Conservation (phyloP, 2,888 invertebrate species). For the Lamproptera curius region DNA sequence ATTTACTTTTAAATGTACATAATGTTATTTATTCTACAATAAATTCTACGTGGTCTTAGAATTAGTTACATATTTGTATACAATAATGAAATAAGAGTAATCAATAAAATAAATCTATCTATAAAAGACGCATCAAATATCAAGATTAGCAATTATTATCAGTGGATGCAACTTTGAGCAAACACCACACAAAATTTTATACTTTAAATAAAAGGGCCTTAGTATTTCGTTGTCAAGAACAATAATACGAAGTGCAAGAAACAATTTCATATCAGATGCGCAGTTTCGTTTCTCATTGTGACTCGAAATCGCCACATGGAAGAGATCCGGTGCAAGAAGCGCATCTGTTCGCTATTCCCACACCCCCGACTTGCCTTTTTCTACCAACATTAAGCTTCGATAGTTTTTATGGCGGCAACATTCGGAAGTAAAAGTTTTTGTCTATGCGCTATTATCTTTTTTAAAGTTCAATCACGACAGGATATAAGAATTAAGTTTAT, state of each 20-base stretch:
- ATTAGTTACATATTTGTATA: too few species aligned
- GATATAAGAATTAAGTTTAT: too few species aligned
- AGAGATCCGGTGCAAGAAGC: slow-evolving; percentile 38
- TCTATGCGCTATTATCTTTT: slow-evolving; percentile 6
- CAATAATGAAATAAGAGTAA: too few species aligned
- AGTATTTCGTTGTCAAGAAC: background rate
- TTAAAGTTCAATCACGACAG: slow-evolving; percentile 3
- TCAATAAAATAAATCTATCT: too few species aligned
- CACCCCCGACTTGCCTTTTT: slow-evolving; percentile 41
- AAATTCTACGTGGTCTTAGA: too few species aligned
- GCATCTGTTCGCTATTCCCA: slow-evolving; percentile 67
- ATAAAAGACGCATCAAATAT: too few species aligned
- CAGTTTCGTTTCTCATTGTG: background rate
- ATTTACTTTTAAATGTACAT: too few species aligned
- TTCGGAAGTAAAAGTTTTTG: slow-evolving; percentile 23
- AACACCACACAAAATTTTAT: too few species aligned
- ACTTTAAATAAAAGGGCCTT: too few species aligned
- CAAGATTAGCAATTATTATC: too few species aligned
- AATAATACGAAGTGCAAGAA: background rate
- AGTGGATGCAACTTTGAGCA: too few species aligned
- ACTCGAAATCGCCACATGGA: slow-evolving; percentile 39
- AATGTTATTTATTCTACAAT: too few species aligned
- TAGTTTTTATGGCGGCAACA: slow-evolving; percentile 19
- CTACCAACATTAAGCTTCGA: slow-evolving; percentile 24
- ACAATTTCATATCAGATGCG: slow-evolving; percentile 5